Conservation (phyloP, 1,140 invertebrate species). For the Argopecten irradians region DNA sequence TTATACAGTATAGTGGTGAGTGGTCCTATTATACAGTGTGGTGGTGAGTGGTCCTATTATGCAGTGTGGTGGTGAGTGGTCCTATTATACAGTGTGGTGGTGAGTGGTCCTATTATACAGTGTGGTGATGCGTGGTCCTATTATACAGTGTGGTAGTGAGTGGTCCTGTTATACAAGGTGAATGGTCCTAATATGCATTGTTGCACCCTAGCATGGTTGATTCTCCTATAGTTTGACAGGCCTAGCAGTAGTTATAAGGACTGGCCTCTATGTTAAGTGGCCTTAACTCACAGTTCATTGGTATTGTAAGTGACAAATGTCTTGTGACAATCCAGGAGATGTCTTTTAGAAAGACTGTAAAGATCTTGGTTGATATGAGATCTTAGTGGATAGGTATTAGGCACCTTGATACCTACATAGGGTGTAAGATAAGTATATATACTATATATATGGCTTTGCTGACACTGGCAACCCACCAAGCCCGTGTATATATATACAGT, state of each 20-base stretch:
- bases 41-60: too few species aligned
- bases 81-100: not conserved
- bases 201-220: not conserved
- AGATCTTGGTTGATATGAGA: not conserved
- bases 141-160: not conserved
- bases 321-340: not conserved
- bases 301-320: constrained; percentile 4
- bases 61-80: too few species aligned
- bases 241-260: not conserved
- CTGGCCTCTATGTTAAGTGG: not conserved
- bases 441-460: not conserved
- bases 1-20: too few species aligned
- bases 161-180: not conserved
- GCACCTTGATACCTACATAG: not conserved
- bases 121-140: not conserved
- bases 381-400: not conserved
- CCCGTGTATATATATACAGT: constrained; percentile 12
- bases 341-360: not conserved
- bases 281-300: not conserved
- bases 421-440: constrained; percentile 22
- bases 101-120: not conserved
- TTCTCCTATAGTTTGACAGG: not conserved
- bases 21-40: too few species aligned
- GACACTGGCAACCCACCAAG: not conserved
- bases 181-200: not conserved